Base-by-base conservation (phyloP, 2,797 vertebrate species). In the Podargus strigoides region DNA sequence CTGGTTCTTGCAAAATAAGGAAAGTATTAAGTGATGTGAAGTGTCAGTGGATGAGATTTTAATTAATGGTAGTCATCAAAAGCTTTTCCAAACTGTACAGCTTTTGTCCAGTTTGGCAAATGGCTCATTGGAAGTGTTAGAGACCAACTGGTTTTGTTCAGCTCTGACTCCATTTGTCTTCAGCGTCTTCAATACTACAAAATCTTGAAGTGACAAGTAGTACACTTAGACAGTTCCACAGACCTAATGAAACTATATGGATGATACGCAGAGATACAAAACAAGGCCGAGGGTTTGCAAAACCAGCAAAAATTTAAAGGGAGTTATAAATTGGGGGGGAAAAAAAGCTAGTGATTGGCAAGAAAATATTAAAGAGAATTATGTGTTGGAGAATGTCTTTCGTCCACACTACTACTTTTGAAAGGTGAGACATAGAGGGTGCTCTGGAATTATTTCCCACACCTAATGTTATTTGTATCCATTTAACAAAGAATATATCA, bases 11-110 rank as follows among this genome's bases (percentile, higher is more conserved):
- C 18, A 20, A 47, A 41, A 7, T 3, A 12, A 21, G 50, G 60
- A 55, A 52, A 6, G 0, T 0, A 3, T 21, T 63, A 46, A 36
- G 1, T 12, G 39, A 18, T 27, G 3, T 4, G 8, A 34, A 56
- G 36, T 62, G 59, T 21, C 77, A 24, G 4, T 9, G 24, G 32
- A 9, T n/a, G 37, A 56, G 34, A 6, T 2, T 10, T 80, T 32
- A 32, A 8, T 24, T 55, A 34, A 12, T 46, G 67, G 42, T 55
- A 3, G 34, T 85, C 47, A 58, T 72, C 67, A 84, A 59, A 95
- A 85, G 9, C 68, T 94, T 85, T 85, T 69, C n/a, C 41, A 50
- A 56, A 79, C 53, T 68, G 24, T n/a, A 8, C 36, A 68, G 55
- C 63, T 93, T 72, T 82, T 64, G 42, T 52, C 37, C n/a, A 28